These are phyloP conservation scores for Mylabris sibirica DNA, from an alignment of 2,888 invertebrate genomes.

Conservation along the genomic window DNA sequence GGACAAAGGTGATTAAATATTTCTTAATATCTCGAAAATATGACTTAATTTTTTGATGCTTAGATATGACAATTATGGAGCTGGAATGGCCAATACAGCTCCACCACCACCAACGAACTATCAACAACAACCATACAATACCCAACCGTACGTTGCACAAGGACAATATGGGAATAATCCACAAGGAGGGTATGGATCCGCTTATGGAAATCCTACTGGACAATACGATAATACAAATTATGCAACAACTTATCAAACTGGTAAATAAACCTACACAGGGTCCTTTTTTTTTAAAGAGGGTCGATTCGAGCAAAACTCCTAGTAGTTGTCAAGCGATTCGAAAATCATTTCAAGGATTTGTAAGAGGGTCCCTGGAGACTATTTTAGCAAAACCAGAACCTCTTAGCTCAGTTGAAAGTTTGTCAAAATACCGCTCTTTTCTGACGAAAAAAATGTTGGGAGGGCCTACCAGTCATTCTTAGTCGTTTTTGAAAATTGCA, in stretches of 20 bases:
- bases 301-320: no score
- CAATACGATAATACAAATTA: constrained; percentile 30
- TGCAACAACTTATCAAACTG: constrained; percentile 31
- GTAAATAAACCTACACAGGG: constrained; percentile 11
- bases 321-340: no score
- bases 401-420: no score
- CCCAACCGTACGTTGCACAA: constrained; percentile 37
- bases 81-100: constrained; percentile 31
- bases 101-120: constrained; percentile 27
- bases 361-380: no score
- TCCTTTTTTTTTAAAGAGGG: no score
- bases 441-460: no score
- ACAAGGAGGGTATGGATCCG: constrained; percentile 26
- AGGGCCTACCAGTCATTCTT: no score
- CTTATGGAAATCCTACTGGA: constrained; percentile 23
- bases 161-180: constrained; percentile 25
- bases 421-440: no score
- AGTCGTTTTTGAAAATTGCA: no score
- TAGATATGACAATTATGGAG: constrained; percentile 34
- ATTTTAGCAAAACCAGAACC: no score
- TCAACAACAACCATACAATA: constrained; percentile 38
- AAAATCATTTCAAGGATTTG: no score
- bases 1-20: constrained; percentile 46
- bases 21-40: constrained; percentile 15
- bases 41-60: constrained; percentile 15